These are phyloP conservation scores for Hippocampus barbouri DNA, from an alignment of 2,113 vertebrate species.

Conservation along the genomic window DNA sequence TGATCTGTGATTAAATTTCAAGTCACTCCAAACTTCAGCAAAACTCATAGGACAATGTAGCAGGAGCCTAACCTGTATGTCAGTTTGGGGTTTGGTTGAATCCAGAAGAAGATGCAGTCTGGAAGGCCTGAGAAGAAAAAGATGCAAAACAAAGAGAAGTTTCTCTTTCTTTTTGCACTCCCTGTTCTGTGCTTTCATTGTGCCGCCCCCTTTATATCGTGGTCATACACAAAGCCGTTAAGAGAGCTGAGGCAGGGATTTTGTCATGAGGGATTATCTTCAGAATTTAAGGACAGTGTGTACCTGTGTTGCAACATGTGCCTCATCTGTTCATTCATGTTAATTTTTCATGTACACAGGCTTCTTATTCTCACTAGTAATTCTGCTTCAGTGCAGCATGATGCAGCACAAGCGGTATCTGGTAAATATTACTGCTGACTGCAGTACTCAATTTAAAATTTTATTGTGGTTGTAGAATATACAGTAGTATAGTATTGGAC, in stretches of 20 bases:
- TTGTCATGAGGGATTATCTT: conserved; percentile 25
- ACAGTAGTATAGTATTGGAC: too few species aligned
- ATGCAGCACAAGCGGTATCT: neutral
- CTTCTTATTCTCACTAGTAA: neutral
- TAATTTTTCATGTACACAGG: neutral
- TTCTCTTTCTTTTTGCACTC: conserved; percentile 47
- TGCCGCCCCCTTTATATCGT: conserved; percentile 9
- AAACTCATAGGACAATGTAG: neutral
- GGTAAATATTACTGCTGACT: neutral
- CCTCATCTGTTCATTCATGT: neutral
- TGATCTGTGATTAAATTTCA: too few species aligned
- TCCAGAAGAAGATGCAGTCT: neutral
- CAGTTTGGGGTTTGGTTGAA: neutral
- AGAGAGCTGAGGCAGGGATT: conserved; percentile 8
- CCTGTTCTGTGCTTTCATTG: conserved; percentile 12
- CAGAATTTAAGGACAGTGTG: conserved; percentile 7
- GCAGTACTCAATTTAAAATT: neutral
- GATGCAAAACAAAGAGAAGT: conserved; percentile 41
- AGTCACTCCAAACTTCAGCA: neutral
- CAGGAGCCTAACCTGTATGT: conserved; percentile 30
- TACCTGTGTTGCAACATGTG: conserved; percentile 3
- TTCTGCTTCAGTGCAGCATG: neutral
- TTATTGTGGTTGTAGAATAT: too few species aligned
- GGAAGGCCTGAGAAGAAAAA: conserved; percentile 18
- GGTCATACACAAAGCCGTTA: conserved; percentile 23